Evolutionary conservation across 2,888 invertebrate genomes (phyloP).

Genomic region (Eretmocerus hayati): DNA sequence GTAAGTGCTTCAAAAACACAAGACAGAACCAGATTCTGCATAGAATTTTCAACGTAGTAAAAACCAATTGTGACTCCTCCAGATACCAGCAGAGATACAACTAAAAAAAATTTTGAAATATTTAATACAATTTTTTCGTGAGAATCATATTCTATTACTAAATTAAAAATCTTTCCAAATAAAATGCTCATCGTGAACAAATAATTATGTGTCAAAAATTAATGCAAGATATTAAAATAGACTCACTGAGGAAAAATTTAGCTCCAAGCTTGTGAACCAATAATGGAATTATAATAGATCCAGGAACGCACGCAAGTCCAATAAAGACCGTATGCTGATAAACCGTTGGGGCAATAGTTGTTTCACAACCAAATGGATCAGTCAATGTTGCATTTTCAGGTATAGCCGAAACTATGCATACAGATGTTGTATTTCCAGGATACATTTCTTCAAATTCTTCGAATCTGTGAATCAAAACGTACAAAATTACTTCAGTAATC

Average conservation of each 20-base stretch:
- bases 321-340: constrained; percentile 73
- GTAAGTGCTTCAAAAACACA: constrained; percentile 75
- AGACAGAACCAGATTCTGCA: constrained; percentile 66
- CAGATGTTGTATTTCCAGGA: constrained; percentile 64
- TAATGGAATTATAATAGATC: constrained; percentile 70
- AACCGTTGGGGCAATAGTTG: constrained; percentile 58
- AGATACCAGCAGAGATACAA: constrained; percentile 68
- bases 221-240: background rate
- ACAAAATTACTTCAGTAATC: no score
- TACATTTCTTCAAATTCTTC: constrained; percentile 64
- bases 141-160: no score
- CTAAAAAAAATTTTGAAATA: no score
- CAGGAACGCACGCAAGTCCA: constrained; percentile 73
- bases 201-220: no score
- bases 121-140: no score
- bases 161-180: no score
- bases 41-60: constrained; percentile 66
- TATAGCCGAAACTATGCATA: constrained; percentile 67
- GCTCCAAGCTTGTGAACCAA: constrained; percentile 74
- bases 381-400: constrained; percentile 38
- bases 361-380: constrained; percentile 57
- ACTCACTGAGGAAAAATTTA: constrained; percentile 73
- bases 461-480: constrained; percentile 56
- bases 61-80: constrained; percentile 67
- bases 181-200: no score